These are phyloP conservation scores for Stegodyphus dumicola DNA, from an alignment of 1,140 invertebrate species.

Conservation along the genomic window DNA sequence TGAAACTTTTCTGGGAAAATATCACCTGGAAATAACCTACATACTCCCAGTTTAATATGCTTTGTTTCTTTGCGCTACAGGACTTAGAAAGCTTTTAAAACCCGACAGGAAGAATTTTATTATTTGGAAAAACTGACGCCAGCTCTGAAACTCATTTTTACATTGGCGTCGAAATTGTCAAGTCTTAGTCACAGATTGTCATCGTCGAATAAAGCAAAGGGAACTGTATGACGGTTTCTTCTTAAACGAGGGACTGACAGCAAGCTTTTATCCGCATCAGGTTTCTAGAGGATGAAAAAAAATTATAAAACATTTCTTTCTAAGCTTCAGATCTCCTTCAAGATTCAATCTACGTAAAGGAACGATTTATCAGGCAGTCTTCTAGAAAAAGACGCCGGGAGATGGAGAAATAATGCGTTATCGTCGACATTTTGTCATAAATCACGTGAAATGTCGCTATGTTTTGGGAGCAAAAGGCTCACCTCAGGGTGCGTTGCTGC, in stretches of 20 bases:
- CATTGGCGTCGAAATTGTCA: constrained; percentile 5
- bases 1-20: too few species aligned
- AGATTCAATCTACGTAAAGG: constrained; percentile 29
- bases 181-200: constrained; percentile 11
- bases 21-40: too few species aligned
- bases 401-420: constrained; percentile 42
- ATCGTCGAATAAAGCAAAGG: not conserved
- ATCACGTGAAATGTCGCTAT: constrained; percentile 19
- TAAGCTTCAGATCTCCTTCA: not conserved
- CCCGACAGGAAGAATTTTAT: not conserved
- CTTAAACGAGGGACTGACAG: not conserved
- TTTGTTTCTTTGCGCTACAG: too few species aligned
- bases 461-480: constrained; percentile 15
- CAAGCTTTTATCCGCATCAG: not conserved
- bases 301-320: not conserved
- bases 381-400: not conserved
- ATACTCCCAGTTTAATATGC: too few species aligned
- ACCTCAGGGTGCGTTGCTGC: not conserved
- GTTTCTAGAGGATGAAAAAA: constrained; percentile 1
- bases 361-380: constrained; percentile 22
- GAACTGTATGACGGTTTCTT: not conserved
- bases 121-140: not conserved
- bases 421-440: constrained; percentile 39
- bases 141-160: not conserved
- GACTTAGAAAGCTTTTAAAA: not conserved